Evolutionary conservation across 1,140 invertebrate genomes (phyloP), one percentile per base, ranked within the genome.

Genomic region (Megalopta genalis): DNA sequence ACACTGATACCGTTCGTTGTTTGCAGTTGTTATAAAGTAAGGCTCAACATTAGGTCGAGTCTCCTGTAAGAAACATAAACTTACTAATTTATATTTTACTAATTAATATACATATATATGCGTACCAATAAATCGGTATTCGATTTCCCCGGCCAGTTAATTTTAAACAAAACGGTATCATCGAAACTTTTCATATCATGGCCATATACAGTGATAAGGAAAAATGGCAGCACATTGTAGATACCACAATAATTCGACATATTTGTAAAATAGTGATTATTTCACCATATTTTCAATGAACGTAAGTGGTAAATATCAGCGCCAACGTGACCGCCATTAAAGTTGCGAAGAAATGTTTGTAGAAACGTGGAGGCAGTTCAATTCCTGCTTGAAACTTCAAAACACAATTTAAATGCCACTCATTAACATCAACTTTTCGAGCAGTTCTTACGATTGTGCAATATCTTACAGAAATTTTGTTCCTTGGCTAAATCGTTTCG

Each of bases 121-220:
- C 90, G 89, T 88, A 94, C 94, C 66, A 93, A 75, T 83, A 94
- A 90, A 42, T 94, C 90, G 2, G 91, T 86, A 63, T 91, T 92
- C 80, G 90, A 90, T 79, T 94, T 92, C n/a, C 96, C 96, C 21
- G 96, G 95, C 95, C 96, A 98, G 86, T 96, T 96, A 59, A 98
- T 95, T 93, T 96, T 95, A 88, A 96, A 97, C 65, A 97, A 91
- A 82, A 97, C 94, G 5, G 95, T 95, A 92, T 98, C 97, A 92
- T 97, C 97, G 87, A 97, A 96, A 57, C 95, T 96, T 89, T 95
- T 96, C 25, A 95, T 94, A 90, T 96, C 95, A 88, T 94, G 88
- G 27, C 83, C 91, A 76, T 49, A 70, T 14, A 73, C 82, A n/a
- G 74, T 10, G 16, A 46, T 39, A 25, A 82, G 12, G 18, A 81